phyloP scores from a whole-genome alignment of 2,888 invertebrate species.

The Heteropelma amictum region DNA sequence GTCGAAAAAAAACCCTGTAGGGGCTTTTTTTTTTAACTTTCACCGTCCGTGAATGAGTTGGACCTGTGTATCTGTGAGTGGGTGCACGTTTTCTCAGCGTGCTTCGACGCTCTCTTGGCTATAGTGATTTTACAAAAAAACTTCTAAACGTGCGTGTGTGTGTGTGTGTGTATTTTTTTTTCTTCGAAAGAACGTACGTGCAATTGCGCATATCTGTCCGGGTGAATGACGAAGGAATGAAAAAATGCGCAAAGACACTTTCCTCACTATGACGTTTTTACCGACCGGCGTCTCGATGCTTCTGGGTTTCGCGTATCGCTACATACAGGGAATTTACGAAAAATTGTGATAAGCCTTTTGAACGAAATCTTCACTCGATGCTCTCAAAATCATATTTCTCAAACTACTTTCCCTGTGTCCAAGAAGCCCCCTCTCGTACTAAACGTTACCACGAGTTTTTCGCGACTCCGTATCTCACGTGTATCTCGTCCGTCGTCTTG shows the following conservation, averaged over 20 bases:
- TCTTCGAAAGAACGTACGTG: constrained; percentile 49
- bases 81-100: constrained; percentile 19
- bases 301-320: constrained; percentile 5
- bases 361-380: too few species aligned
- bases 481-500: background rate
- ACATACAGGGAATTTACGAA: constrained; percentile 45
- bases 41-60: constrained; percentile 57
- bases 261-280: constrained; percentile 31
- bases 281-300: background rate
- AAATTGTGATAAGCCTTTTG: constrained; percentile 8
- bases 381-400: too few species aligned
- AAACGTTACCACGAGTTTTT: constrained; percentile 9
- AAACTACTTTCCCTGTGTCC: background rate
- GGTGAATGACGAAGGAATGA: constrained; percentile 17
- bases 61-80: constrained; percentile 29
- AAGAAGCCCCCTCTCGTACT: background rate
- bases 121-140: background rate
- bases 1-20: background rate
- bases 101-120: constrained; percentile 1
- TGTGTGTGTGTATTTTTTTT: constrained; percentile 52
- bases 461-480: background rate
- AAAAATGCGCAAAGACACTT: constrained; percentile 26
- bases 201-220: constrained; percentile 49
- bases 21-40: constrained; percentile 35
- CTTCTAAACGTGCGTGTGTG: constrained; percentile 5